Conservation (phyloP, 2,797 vertebrate genomes). For the Vireo griseus region DNA sequence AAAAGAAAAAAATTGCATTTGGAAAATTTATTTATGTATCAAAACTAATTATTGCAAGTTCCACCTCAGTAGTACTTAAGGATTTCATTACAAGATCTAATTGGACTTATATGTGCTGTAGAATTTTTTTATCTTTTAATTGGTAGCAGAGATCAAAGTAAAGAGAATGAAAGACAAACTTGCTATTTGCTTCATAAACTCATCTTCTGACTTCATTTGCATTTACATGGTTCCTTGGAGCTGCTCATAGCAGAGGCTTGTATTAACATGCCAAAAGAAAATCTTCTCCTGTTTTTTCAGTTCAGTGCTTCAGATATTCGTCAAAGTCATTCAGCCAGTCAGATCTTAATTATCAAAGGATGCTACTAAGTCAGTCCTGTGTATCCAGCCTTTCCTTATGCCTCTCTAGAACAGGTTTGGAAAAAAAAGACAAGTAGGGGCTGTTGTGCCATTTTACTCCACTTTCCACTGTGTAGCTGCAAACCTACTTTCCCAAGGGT, state of each 20-base stretch:
- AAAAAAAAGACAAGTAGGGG: neutral
- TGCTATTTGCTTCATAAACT: conserved; percentile 40
- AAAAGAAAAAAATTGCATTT: conserved; percentile 65
- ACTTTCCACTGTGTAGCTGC: neutral
- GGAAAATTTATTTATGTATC: conserved; percentile 72
- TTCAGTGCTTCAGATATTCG: neutral
- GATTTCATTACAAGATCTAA: conserved; percentile 73
- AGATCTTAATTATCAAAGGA: conserved; percentile 14
- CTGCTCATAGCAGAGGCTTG: neutral
- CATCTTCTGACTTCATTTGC: conserved; percentile 17
- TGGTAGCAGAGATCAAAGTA: conserved; percentile 62
- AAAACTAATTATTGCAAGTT: conserved; percentile 72
- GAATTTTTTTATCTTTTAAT: conserved; percentile 65
- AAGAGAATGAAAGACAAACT: conserved; percentile 41
- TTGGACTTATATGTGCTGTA: conserved; percentile 56
- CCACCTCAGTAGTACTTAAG: conserved; percentile 62
- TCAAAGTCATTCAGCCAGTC: neutral
- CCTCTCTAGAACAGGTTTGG: neutral
- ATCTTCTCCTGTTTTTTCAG: neutral
- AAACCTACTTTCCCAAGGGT: neutral
- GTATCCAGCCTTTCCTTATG: neutral
- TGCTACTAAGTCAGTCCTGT: neutral
- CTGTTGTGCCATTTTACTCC: neutral
- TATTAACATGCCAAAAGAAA: neutral
- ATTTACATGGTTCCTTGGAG: neutral